A percentile compares a stretch with the other conserved stretches of the same genome.
phyloP scores from a whole-genome alignment of 2,113 vertebrate genomes.

The Lophius piscatorius region DNA sequence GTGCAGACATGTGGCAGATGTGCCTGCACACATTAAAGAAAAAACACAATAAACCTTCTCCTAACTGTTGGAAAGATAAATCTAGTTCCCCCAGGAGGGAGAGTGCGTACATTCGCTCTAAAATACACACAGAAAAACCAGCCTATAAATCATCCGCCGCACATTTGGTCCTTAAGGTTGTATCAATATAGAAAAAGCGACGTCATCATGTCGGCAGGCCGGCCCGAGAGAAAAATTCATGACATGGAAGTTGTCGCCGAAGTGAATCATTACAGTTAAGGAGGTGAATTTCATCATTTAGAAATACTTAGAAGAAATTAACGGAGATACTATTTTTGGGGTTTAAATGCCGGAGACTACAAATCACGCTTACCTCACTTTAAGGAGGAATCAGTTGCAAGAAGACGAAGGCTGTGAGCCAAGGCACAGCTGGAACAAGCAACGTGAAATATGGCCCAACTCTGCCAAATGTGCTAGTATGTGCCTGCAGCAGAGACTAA shows the following conservation, averaged over 20 bases:
- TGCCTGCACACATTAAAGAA: no score
- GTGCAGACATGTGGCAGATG: no score
- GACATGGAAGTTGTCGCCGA: neutral
- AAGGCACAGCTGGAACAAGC: slow-evolving; percentile 35
- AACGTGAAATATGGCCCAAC: slow-evolving; percentile 21
- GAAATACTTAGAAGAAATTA: slow-evolving; percentile 18
- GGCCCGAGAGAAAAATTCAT: neutral
- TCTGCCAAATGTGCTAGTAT: slow-evolving; percentile 35
- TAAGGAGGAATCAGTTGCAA: slow-evolving; percentile 14
- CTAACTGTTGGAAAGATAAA: no score
- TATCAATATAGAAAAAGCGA: no score
- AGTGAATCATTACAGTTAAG: neutral
- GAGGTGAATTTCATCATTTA: neutral
- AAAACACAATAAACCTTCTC: no score
- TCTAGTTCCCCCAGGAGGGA: no score
- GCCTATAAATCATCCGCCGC: no score
- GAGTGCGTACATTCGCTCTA: no score
- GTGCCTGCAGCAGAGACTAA: slow-evolving; percentile 29
- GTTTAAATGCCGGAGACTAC: neutral
- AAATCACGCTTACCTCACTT: slow-evolving; percentile 61
- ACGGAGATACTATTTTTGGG: neutral
- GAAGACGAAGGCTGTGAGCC: slow-evolving; percentile 22
- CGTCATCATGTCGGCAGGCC: no score
- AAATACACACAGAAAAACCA: no score
- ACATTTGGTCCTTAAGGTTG: no score